Base-by-base conservation (phyloP, 1,140 invertebrate genomes). In the Camponotus vicinus region DNA sequence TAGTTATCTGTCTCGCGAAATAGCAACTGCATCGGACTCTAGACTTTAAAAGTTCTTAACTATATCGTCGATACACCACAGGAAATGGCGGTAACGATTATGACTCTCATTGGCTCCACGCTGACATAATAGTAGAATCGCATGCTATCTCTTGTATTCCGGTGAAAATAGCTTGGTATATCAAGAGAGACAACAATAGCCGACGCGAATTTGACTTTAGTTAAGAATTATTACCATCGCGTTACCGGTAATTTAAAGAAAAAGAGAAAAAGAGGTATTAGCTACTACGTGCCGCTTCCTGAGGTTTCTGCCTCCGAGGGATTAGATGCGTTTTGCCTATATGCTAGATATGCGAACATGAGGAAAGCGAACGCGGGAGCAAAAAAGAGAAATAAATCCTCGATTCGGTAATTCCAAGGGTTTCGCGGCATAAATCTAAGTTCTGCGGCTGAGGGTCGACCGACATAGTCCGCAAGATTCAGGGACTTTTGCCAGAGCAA, bases 371-470 rank as follows among this genome's bases (percentile, higher is more conserved):
- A 70, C 73, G 40, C 73, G 40, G 71, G 42, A 83, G 78, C 63
- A 78, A 91, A 86, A 27, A 87, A 89, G 88, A 90, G 80, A 85
- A 82, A 94, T 95, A 94, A 95, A 94, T 94, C 89, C 92, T 92
- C 93, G 89, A 94, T 94, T 94, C 92, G 89, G 93, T 94, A 94
- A 94, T 94, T 95, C 92, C 93, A 86, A 90, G 91, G 92, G 92
- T 92, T 93, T 90, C 90, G 89, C 87, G 87, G 93, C 93, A 95
- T 94, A 94, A 95, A 95, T 95, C 94, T 92, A 94, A 95, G 92
- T 95, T 94, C 89, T 93, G 92, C 92, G 91, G 91, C 91, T 89
- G 89, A 93, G 91, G 92, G 87, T 91, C 89, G 91, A 88, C 92
- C 92, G 88, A 90, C 89, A 90, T 87, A 89, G 89, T 89, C 85